Conservation (phyloP, 1,140 invertebrate genomes). For the Pogonognathellus flavescens region DNA sequence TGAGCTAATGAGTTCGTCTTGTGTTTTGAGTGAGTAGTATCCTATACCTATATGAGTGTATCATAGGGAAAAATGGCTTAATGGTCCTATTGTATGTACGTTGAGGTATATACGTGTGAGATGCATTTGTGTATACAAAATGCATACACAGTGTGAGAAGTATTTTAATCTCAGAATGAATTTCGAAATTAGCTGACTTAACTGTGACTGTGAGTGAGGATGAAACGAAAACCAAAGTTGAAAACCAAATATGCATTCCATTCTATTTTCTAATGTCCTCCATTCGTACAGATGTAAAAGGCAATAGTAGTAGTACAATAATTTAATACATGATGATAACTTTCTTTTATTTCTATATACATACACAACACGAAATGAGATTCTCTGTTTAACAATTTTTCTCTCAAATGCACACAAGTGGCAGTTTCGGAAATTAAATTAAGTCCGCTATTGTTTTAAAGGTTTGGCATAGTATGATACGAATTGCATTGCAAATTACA, state of each 20-base stretch:
- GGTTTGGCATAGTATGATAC: too few species aligned
- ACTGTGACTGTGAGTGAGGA: neutral
- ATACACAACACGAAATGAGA: neutral
- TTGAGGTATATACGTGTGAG: too few species aligned
- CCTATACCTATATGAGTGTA: too few species aligned
- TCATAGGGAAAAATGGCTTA: too few species aligned
- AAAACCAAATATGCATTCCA: neutral
- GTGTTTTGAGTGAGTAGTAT: too few species aligned
- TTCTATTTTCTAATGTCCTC: neutral
- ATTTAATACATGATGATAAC: neutral
- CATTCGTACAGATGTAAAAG: neutral
- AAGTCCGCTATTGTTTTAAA: neutral
- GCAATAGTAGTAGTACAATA: too few species aligned
- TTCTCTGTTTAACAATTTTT: neutral
- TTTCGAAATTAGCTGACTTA: neutral
- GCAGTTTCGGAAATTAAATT: constrained; percentile 13
- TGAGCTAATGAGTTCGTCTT: neutral
- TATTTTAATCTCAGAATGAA: neutral
- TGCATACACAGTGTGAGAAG: neutral
- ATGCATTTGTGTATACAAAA: too few species aligned
- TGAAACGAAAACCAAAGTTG: constrained; percentile 1
- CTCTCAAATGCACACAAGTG: neutral
- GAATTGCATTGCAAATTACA: too few species aligned
- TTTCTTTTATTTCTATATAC: neutral
- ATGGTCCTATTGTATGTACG: too few species aligned